Base-by-base conservation (phyloP, 2,888 invertebrate genomes). In the Ptychoptera contaminata region DNA sequence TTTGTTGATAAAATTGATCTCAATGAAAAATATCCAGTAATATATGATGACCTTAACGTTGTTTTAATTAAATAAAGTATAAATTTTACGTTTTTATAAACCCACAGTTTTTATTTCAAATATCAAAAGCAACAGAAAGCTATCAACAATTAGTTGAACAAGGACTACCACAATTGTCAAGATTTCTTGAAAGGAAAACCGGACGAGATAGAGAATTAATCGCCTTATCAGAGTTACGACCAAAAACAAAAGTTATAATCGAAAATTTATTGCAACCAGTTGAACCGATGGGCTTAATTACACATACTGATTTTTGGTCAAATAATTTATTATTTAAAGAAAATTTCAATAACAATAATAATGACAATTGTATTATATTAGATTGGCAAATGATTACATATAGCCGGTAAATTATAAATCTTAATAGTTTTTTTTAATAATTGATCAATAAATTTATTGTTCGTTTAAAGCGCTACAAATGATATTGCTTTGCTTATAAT, bases 331-430 rank as follows among this genome's bases (percentile, higher is more conserved):
- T 83, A 48, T 82, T 85, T 55, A 68, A 71, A 45, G 73, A 75
- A 50, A 58, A 53, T 46, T 64, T 67, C 16, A 68, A 67, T 47
- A 52, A 62, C 45, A 45, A 49, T 39, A 45, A 56, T 52, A 46
- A 52, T 44, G 40, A 73, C 53, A 71, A 74, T 48, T 85, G 84
- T 57, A 73, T 77, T 44, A 79, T 83, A 40, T 64, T 85, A 37
- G 84, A 85, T 59, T 85, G 84, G 84, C 85, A 85, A 68, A 84
- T 85, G 84, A 81, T 84, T 40, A 82, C 82, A 2, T 74, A 81
- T 49, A 81, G 81, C 49, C 67, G 73, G 58, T 56, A 45, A 41
- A 42, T 43, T n/a, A n/a, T n/a, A n/a, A n/a, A 38, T 12, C 38
- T 37, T 37, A 16, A 16, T 46, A 31, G n/a, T 39, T 36, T 12